Percentiles rank a stretch among this genome's conserved stretches.
These are phyloP conservation scores for Erebia epiphron DNA, from an alignment of 2,888 invertebrate genomes.

Conservation along the genomic window DNA sequence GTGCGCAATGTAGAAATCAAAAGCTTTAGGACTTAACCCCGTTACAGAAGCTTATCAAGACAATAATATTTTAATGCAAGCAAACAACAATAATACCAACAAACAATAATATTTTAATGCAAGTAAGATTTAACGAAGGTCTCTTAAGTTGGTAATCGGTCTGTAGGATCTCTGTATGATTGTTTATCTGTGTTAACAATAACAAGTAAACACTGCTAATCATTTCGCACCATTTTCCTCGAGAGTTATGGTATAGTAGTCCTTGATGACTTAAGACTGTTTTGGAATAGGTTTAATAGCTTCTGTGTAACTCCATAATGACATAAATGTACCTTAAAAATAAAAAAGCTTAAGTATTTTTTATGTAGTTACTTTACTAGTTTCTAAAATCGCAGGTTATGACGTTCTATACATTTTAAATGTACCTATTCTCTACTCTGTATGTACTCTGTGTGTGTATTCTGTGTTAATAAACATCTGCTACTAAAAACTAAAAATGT, in stretches of 20 bases:
- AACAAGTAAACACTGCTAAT: slow-evolving; percentile 9
- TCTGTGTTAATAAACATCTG: no score
- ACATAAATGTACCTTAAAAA: slow-evolving; percentile 3
- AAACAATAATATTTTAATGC: no score
- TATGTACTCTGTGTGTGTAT: no score
- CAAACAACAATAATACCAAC: no score
- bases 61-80: no score
- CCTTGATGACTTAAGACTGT: slow-evolving; percentile 10
- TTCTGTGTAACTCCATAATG: slow-evolving; percentile 3
- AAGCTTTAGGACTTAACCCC: no score
- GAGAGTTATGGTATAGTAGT: slow-evolving; percentile 9
- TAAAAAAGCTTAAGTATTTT: slow-evolving; percentile 3
- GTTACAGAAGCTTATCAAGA: no score
- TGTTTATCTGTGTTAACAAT: neutral
- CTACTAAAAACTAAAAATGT: no score
- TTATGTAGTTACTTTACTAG: neutral
- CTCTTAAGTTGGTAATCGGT: neutral
- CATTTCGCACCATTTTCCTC: slow-evolving; percentile 21
- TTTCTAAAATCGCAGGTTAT: neutral
- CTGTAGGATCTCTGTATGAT: neutral
- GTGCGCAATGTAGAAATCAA: no score
- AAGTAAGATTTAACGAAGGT: no score
- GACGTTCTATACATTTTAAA: neutral
- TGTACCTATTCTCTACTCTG: no score
- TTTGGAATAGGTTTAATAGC: slow-evolving; percentile 16